A percentile compares a stretch with the other conserved stretches of the same genome.
phyloP scores from a whole-genome alignment of 2,797 vertebrate species.

The Cirrhinus mrigala region DNA sequence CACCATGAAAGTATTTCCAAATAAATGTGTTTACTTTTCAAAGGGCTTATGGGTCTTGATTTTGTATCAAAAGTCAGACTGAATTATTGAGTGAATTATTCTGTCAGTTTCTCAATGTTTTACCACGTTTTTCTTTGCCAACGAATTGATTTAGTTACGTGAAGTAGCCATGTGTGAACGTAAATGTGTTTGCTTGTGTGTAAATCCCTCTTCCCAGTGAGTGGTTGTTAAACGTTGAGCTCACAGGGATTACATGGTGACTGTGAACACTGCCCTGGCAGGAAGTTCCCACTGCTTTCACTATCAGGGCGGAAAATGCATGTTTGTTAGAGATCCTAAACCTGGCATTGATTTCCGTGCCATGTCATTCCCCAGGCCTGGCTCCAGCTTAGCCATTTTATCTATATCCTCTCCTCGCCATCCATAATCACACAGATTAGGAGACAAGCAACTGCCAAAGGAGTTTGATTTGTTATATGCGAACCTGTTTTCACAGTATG shows the following conservation, averaged over 20 bases:
- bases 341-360: constrained; percentile 59
- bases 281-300: constrained; percentile 82
- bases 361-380: constrained; percentile 48
- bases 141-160: constrained; percentile 8
- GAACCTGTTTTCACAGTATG: constrained; percentile 33
- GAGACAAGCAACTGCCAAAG: constrained; percentile 38
- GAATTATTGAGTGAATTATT: not conserved
- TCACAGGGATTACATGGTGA: constrained; percentile 56
- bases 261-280: constrained; percentile 72
- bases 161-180: constrained; percentile 12
- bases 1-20: constrained; percentile 23
- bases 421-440: constrained; percentile 46
- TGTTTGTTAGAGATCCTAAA: constrained; percentile 76
- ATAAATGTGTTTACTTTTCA: not conserved
- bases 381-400: constrained; percentile 50
- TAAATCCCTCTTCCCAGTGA: constrained; percentile 19
- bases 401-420: constrained; percentile 46
- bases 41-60: not conserved
- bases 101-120: not conserved
- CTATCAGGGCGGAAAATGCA: constrained; percentile 81
- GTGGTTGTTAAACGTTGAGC: constrained; percentile 42
- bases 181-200: constrained; percentile 23
- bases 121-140: not conserved
- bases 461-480: constrained; percentile 27
- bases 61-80: not conserved